Percentiles rank a stretch among this genome's conserved stretches.
These are phyloP conservation scores for Mizuhopecten yessoensis DNA, from an alignment of 1,140 invertebrate species.

Conservation along the genomic window DNA sequence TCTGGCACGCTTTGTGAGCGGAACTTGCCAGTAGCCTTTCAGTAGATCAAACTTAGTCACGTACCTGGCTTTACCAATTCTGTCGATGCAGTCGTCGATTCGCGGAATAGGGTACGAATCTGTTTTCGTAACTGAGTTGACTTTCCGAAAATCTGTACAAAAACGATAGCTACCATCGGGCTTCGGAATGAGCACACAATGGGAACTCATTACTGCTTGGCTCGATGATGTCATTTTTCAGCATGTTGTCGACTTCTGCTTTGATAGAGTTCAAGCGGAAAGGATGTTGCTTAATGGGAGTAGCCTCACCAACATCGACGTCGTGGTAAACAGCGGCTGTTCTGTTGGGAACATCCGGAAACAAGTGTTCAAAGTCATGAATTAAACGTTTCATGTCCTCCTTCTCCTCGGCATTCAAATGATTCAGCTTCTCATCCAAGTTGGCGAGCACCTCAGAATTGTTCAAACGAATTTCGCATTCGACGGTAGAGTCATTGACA, in stretches of 20 bases:
- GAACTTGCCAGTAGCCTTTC: conserved; percentile 58
- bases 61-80: conserved; percentile 61
- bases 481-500: no score
- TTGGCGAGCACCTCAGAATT: no score
- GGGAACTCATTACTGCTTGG: conserved; percentile 62
- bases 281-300: conserved; percentile 67
- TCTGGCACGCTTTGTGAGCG: conserved; percentile 52
- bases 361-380: no score
- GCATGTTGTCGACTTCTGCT: conserved; percentile 77
- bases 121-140: conserved; percentile 62
- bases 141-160: conserved; percentile 61
- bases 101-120: conserved; percentile 57
- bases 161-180: conserved; percentile 48
- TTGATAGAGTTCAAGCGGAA: conserved; percentile 74
- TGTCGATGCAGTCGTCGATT: conserved; percentile 66
- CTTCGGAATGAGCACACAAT: conserved; percentile 66
- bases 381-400: no score
- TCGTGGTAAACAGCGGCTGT: no score
- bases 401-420: no score
- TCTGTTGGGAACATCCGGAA: no score
- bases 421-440: no score
- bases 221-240: conserved; percentile 64
- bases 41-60: conserved; percentile 63
- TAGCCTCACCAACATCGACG: no score
- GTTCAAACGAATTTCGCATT: no score